These are phyloP conservation scores for Rhinichthys klamathensis DNA, from an alignment of 2,113 vertebrate genomes.

Conservation along the genomic window DNA sequence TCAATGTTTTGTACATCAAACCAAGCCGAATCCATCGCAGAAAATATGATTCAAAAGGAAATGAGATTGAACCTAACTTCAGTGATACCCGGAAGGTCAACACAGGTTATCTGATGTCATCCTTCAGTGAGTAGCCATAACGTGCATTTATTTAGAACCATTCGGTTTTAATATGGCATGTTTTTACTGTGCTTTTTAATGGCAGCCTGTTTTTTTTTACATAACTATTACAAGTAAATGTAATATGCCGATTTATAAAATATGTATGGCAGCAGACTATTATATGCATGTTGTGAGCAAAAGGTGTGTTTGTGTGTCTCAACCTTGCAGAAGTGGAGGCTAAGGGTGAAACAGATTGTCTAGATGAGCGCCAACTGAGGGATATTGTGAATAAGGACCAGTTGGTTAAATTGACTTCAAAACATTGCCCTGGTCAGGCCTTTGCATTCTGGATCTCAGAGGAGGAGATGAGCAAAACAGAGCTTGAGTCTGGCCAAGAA, in stretches of 20 bases:
- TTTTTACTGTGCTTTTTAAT: not conserved
- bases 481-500: constrained; percentile 79
- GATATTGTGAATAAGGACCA: constrained; percentile 75
- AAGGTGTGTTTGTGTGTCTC: constrained; percentile 12
- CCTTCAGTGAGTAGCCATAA: constrained; percentile 83
- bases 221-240: not conserved
- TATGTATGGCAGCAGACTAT: not conserved
- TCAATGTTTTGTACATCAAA: constrained; percentile 81
- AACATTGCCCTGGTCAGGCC: constrained; percentile 70
- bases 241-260: not conserved
- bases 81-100: constrained; percentile 85
- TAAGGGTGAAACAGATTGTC: constrained; percentile 78
- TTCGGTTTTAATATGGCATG: not conserved
- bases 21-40: constrained; percentile 79
- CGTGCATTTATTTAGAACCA: not conserved
- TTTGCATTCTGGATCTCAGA: constrained; percentile 86
- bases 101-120: constrained; percentile 88
- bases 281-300: not conserved
- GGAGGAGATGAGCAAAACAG: constrained; percentile 78
- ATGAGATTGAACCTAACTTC: constrained; percentile 87
- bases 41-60: constrained; percentile 79
- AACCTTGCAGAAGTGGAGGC: constrained; percentile 79
- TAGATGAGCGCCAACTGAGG: constrained; percentile 75
- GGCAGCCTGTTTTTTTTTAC: not conserved
- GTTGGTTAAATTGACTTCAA: constrained; percentile 75